These are phyloP conservation scores for Myotis davidii DNA, from an alignment of 2,113 vertebrate species.

Conservation along the genomic window DNA sequence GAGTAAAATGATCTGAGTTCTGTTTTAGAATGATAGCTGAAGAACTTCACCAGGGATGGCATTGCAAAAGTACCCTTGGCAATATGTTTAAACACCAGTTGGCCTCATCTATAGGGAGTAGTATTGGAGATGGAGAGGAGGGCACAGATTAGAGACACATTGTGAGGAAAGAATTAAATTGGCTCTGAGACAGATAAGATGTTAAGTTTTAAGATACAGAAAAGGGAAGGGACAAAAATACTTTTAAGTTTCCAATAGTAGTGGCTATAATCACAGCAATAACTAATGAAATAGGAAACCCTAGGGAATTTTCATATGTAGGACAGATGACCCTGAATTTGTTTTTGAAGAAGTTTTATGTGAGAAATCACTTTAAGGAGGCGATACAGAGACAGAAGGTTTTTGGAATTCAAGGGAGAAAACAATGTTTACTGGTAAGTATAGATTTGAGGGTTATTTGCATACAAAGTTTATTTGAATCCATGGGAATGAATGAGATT, in stretches of 20 bases:
- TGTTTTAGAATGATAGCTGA: not conserved
- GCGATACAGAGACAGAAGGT: not conserved
- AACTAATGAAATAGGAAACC: not conserved
- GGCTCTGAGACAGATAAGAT: not conserved
- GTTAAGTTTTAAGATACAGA: not conserved
- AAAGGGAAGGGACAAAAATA: not conserved
- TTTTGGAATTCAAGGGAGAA: slow-evolving; percentile 9
- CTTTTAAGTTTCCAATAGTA: not conserved
- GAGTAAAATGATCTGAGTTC: not conserved
- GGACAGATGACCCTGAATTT: not conserved
- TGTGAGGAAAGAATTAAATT: not conserved
- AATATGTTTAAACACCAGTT: not conserved
- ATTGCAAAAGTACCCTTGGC: not conserved
- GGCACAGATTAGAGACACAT: not conserved
- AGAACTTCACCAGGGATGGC: not conserved
- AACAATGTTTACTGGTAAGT: not conserved
- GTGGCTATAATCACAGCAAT: not conserved
- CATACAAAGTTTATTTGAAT: slow-evolving; percentile 37
- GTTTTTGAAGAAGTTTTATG: slow-evolving; percentile 30
- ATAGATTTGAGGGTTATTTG: not conserved
- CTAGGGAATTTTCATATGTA: not conserved
- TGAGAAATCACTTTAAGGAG: not conserved
- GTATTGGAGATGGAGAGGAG: not conserved
- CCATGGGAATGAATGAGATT: not conserved
- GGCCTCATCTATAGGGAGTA: not conserved